phyloP scores from a whole-genome alignment of 2,888 invertebrate species.

The Pemphredon lugubris region DNA sequence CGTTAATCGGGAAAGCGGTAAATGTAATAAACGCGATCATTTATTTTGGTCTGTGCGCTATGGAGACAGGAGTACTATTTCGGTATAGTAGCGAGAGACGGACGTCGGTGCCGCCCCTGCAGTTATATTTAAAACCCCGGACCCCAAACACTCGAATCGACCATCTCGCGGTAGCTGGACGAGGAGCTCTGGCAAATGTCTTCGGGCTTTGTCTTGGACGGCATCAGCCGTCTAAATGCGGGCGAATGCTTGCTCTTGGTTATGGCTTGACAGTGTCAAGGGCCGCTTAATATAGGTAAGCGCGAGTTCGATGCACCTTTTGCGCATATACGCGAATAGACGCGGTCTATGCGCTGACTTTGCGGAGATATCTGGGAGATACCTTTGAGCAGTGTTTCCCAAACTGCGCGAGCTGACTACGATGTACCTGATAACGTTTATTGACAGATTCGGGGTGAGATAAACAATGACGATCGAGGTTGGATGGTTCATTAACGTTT shows the following conservation, averaged over 20 bases:
- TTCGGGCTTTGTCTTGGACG: constrained; percentile 59
- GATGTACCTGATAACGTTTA: no score
- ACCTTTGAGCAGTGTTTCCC: no score
- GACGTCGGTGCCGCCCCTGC: constrained; percentile 52
- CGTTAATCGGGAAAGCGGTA: constrained; percentile 1
- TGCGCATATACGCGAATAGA: constrained; percentile 27
- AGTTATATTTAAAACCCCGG: constrained; percentile 65
- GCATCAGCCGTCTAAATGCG: constrained; percentile 56
- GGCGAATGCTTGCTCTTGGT: constrained; percentile 44
- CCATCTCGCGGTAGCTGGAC: constrained; percentile 43
- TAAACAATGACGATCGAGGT: no score
- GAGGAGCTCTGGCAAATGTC: constrained; percentile 56
- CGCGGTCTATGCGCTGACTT: constrained; percentile 23
- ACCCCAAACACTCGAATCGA: constrained; percentile 35
- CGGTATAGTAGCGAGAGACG: constrained; percentile 39
- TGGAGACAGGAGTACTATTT: constrained; percentile 51
- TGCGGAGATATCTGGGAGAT: constrained; percentile 31
- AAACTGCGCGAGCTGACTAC: no score
- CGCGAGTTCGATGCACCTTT: constrained; percentile 58
- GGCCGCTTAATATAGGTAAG: constrained; percentile 67
- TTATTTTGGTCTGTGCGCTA: constrained; percentile 19
- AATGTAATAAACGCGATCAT: constrained; percentile 3
- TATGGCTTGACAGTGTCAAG: constrained; percentile 64
- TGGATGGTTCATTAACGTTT: no score
- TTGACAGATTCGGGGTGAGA: no score